Percentiles rank a stretch among this genome's conserved stretches.
phyloP scores from a whole-genome alignment of 2,797 vertebrate genomes.

The Halcyon leucocephala region DNA sequence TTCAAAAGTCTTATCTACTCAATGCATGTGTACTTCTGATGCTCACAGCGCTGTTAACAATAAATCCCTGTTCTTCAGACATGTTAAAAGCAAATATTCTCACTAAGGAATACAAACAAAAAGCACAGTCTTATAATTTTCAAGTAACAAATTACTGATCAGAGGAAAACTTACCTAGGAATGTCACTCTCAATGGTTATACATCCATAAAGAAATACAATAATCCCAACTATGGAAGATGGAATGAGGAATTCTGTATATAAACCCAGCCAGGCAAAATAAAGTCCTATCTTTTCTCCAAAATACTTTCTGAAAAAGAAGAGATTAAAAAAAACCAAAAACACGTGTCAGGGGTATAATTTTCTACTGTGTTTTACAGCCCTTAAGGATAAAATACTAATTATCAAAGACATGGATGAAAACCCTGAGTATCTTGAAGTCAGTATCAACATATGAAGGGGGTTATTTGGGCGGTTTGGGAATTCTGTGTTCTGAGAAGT shows the following conservation, averaged over 20 bases:
- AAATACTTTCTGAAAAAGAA: conserved; percentile 91
- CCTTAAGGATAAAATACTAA: background rate
- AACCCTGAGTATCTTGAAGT: background rate
- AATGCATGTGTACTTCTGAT: background rate
- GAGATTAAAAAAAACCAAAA: background rate
- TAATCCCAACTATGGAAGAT: conserved; percentile 92
- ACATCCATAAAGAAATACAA: conserved; percentile 96
- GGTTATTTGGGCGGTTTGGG: background rate
- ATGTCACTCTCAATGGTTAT: conserved; percentile 92
- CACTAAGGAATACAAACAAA: background rate
- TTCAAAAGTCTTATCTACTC: background rate
- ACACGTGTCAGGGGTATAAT: background rate
- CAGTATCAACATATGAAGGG: background rate
- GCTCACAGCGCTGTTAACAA: background rate
- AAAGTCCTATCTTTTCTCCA: conserved; percentile 97
- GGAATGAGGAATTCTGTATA: conserved; percentile 97
- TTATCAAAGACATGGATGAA: background rate
- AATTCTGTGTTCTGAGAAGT: background rate
- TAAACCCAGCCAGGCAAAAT: conserved; percentile 98
- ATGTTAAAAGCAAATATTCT: background rate
- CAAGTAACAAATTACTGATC: background rate
- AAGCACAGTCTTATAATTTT: background rate
- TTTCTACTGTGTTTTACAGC: background rate
- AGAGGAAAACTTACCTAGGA: conserved; percentile 85
- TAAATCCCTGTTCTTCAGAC: background rate